Conservation (phyloP, 2,797 vertebrate species). For the Falco naumanni region DNA sequence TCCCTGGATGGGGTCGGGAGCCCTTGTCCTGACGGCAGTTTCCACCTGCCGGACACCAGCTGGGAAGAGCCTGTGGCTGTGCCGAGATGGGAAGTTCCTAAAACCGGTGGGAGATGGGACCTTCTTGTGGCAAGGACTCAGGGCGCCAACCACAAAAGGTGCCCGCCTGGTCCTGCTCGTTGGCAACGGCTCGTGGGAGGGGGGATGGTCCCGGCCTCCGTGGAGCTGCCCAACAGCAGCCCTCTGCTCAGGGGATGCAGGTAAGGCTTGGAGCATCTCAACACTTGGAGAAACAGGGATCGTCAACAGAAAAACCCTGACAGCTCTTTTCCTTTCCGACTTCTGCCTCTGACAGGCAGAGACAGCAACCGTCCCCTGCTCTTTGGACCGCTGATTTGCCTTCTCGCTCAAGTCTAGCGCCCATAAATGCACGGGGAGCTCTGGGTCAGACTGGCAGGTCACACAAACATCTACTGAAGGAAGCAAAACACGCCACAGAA, state of each 20-base stretch:
- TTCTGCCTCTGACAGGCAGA: neutral
- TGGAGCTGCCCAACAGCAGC: neutral
- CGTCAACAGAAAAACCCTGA: too few relatives aligned
- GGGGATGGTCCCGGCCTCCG: neutral
- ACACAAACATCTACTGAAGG: accelerated
- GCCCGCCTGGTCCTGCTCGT: too few relatives aligned
- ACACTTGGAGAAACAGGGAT: neutral
- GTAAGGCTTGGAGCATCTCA: neutral
- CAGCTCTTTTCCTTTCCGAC: neutral
- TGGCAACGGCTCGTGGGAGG: too few relatives aligned
- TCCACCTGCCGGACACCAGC: too few relatives aligned
- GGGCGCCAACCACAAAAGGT: too few relatives aligned
- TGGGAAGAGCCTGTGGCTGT: too few relatives aligned
- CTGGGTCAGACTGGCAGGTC: neutral
- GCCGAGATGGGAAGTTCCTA: too few relatives aligned
- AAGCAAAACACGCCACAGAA: neutral
- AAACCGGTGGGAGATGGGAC: too few relatives aligned
- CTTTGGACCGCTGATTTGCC: neutral
- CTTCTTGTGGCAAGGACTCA: too few relatives aligned
- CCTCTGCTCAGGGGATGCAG: neutral
- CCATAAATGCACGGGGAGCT: neutral
- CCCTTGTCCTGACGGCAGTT: too few relatives aligned
- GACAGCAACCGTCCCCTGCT: neutral
- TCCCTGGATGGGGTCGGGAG: too few relatives aligned
- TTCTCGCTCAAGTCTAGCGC: neutral